Evolutionary conservation across 2,797 vertebrate species (phyloP).

Genomic region (Hyperoplus lanceolatus): DNA sequence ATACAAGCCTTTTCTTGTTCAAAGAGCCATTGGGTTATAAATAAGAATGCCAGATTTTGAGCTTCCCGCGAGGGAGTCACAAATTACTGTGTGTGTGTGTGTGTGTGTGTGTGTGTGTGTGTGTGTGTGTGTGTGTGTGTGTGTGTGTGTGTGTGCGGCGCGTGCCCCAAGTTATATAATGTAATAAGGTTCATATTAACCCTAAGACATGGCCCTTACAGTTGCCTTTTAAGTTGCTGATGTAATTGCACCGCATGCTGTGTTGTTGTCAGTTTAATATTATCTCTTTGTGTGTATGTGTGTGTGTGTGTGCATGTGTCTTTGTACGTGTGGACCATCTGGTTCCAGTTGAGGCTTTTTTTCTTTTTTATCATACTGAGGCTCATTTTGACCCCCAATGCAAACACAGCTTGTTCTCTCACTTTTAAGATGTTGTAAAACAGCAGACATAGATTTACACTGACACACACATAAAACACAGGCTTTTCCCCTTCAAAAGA

Average conservation of each 20-base stretch:
- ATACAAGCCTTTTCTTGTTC: background rate
- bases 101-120: no score
- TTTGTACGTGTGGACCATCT: conserved; percentile 64
- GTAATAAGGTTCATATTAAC: conserved; percentile 39
- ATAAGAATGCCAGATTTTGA: background rate
- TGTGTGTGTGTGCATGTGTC: conserved; percentile 27
- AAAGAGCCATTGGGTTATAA: background rate
- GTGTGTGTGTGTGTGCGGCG: no score
- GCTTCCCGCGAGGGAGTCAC: background rate
- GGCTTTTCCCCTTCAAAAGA: conserved; percentile 12
- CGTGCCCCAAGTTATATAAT: conserved; percentile 17
- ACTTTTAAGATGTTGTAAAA: conserved; percentile 70
- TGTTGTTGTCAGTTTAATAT: conserved; percentile 57
- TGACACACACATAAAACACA: conserved; percentile 18
- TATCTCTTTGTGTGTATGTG: conserved; percentile 23
- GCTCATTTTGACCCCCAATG: conserved; percentile 61
- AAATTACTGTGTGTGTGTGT: conserved; percentile 24
- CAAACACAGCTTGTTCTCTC: conserved; percentile 56
- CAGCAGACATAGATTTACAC: conserved; percentile 39
- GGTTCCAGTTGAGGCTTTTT: conserved; percentile 64
- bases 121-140: no score
- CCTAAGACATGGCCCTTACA: conserved; percentile 44
- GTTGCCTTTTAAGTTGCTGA: conserved; percentile 39
- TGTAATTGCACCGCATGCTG: conserved; percentile 54
- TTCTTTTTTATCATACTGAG: conserved; percentile 61